A percentile compares a stretch with the other conserved stretches of the same genome.
These are phyloP conservation scores for Eustalomyia histrio DNA, from an alignment of 2,888 invertebrate genomes.

Conservation along the genomic window DNA sequence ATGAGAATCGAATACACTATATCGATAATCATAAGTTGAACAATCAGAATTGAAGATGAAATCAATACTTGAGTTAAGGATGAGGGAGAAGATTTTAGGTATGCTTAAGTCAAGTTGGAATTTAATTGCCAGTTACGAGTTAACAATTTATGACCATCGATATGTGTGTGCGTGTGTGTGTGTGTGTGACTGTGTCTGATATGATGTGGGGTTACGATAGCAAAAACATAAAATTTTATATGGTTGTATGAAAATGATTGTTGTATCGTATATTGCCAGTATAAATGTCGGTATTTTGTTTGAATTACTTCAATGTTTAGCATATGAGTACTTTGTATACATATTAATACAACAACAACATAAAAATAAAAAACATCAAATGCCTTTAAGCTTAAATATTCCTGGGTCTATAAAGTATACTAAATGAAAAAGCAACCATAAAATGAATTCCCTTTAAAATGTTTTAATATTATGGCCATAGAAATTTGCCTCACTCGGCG, in stretches of 20 bases:
- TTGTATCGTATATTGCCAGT: too few relatives aligned
- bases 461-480: slow-evolving; percentile 35
- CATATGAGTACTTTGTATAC: slow-evolving; percentile 40
- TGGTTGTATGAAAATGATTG: slow-evolving; percentile 26
- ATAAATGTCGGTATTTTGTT: slow-evolving; percentile 46
- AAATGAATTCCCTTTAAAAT: slow-evolving; percentile 42
- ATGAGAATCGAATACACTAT: too few relatives aligned
- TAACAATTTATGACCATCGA: too few relatives aligned
- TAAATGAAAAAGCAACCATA: slow-evolving; percentile 29
- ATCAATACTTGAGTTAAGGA: too few relatives aligned
- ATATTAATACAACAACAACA: slow-evolving; percentile 1
- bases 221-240: slow-evolving; percentile 33
- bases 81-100: too few relatives aligned
- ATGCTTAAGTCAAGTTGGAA: too few relatives aligned
- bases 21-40: too few relatives aligned
- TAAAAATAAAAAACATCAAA: not conserved
- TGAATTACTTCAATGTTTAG: slow-evolving; percentile 44
- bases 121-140: too few relatives aligned
- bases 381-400: slow-evolving; percentile 43
- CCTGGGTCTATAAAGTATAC: slow-evolving; percentile 10
- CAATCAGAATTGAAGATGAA: too few relatives aligned
- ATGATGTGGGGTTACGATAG: slow-evolving; percentile 24
- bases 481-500: not conserved
- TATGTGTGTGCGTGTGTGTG: slow-evolving; percentile 3
- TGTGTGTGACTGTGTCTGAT: slow-evolving; percentile 17